Base-by-base conservation (phyloP, 2,113 vertebrate genomes). In the Sander vitreus region DNA sequence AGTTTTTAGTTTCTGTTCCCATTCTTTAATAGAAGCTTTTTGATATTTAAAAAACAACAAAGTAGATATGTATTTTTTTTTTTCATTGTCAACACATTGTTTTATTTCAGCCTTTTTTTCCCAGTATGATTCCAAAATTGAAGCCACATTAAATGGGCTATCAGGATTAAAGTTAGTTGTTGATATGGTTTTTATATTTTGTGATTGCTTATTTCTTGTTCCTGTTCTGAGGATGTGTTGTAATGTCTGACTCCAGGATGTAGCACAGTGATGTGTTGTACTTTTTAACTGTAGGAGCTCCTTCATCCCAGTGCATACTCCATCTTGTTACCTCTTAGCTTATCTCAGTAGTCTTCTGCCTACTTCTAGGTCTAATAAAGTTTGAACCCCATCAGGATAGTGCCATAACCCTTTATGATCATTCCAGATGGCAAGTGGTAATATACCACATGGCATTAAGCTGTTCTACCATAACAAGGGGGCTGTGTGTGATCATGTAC, bases 231-330 rank as follows among this genome's bases (percentile, higher is more conserved):
- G 43, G 12, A 33, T 48, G n/a, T 51, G 39, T 25, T 54, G 47
- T 83, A 36, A 80, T 66, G 19, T 45, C 58, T 43, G 58, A 76
- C 68, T 77, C 77, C 71, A 50, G 54, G 81, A 85, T 86, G 83
- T 36, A 69, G 45, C 15, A 23, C 68, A 67, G 88, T 81, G 59
- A 75, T 80, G 43, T 84, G 74, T 90, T 73, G 84, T 92, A 23
- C 79, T 84, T 85, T 81, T 88, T 80, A 89, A 76, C 76, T 83
- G 57, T 30, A 74, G 64, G 45, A 73, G 68, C 72, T 58, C 55
- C 65, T 85, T 81, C 54, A 81, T 88, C 64, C 51, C 63, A 36
- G 36, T 69, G 55, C 70, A 59, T 51, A 58, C 84, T 88, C 54
- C 21, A 36, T 80, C 68, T 86, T 75, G 73, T 85, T 88, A 84